phyloP scores from a whole-genome alignment of 2,113 vertebrate species.

The Zonotrichia leucophrys region DNA sequence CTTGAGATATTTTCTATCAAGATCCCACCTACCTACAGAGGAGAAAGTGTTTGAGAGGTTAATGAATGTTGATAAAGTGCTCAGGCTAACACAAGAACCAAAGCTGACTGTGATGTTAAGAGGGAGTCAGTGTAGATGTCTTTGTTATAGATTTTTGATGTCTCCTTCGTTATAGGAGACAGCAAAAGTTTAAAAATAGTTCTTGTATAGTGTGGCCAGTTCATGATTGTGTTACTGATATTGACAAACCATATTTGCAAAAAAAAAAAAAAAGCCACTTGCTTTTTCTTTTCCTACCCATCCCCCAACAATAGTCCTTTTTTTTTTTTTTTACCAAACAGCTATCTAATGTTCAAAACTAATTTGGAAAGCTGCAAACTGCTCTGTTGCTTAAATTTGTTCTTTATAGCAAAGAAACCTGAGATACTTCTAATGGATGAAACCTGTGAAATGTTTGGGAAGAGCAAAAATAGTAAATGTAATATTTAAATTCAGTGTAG shows the following conservation, averaged over 20 bases:
- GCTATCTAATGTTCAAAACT: background rate
- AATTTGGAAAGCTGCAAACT: background rate
- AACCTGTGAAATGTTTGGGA: background rate
- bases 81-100: background rate
- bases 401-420: background rate
- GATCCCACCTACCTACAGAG: background rate
- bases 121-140: background rate
- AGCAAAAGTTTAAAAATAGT: background rate
- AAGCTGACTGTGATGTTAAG: background rate
- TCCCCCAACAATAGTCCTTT: background rate
- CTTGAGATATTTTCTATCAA: fast-evolving
- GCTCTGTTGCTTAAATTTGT: background rate
- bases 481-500: background rate
- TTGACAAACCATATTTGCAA: background rate
- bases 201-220: background rate
- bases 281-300: background rate
- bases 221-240: background rate
- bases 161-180: background rate
- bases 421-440: background rate
- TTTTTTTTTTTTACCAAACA: background rate
- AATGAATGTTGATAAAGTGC: background rate
- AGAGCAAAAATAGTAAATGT: background rate
- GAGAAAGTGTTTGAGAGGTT: background rate
- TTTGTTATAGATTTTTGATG: background rate
- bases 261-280: background rate